Base-by-base conservation (phyloP, 2,888 invertebrate genomes). In the Melinaea marsaeus region DNA sequence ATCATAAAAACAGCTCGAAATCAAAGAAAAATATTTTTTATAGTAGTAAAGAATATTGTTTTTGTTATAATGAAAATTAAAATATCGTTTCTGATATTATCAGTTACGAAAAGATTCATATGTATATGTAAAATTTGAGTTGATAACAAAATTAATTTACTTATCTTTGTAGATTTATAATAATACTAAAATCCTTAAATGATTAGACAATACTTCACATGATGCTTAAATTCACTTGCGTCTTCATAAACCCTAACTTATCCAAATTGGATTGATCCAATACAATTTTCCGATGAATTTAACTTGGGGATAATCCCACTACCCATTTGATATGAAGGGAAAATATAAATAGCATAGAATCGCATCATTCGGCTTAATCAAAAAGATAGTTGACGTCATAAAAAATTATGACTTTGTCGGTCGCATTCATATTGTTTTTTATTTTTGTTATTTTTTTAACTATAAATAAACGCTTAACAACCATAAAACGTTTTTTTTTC, bases 251-350 rank as follows among this genome's bases (percentile, higher is more conserved):
- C 51, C 51, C 32, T 32, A 57, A 62, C 57, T 58, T 64, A 64
- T 66, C 64, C 57, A 60, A 62, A 65, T 58, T 56, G 65, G 65
- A 62, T 57, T 63, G 46, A 60, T 75, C 74, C 72, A 77, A 80
- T 72, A 80, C 84, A 83, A 88, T 88, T 88, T 88, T 88, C 88
- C 87, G 73, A 74, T 69, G 75, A 83, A 88, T 88, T 87, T 83
- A 79, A 74, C 86, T 76, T 67, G 70, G 58, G 77, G 87, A 85
- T 88, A 79, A 85, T 75, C 83, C 69, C 72, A 69, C 67, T 74
- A 76, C 72, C 71, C 71, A 72, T 69, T 72, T 74, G 72, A 68
- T 72, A 75, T 75, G 76, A 72, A 61, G 74, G 74, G 64, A 75
- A 75, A 81, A 80, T 80, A 80, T 78, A 69, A 70, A 71, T 67